Conservation (phyloP, 1,140 invertebrate species). For the Cylas formicarius region DNA sequence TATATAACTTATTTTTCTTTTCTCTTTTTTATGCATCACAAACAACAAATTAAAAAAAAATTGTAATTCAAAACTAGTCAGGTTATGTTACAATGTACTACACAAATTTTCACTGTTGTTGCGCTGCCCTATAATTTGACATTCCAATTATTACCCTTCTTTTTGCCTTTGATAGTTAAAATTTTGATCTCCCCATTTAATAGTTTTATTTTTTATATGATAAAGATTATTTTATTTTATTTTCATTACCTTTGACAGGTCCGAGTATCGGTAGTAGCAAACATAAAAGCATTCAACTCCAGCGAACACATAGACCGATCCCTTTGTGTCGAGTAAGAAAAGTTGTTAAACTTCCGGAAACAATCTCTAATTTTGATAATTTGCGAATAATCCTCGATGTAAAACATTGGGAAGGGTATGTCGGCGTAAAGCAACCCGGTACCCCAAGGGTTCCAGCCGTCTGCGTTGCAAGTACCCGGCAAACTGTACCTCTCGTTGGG, state of each 20-base stretch:
- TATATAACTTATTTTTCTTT: too few species aligned
- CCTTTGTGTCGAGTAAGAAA: conserved; percentile 51
- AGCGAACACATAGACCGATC: conserved; percentile 74
- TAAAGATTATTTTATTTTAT: conserved; percentile 13
- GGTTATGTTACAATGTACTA: too few species aligned
- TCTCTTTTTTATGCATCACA: too few species aligned
- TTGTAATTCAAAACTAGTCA: too few species aligned
- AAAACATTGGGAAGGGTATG: conserved; percentile 81
- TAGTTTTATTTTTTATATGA: background rate
- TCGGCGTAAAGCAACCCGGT: conserved; percentile 66
- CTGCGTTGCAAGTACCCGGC: conserved; percentile 40
- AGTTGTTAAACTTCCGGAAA: conserved; percentile 51
- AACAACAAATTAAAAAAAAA: too few species aligned
- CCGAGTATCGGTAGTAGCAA: conserved; percentile 73
- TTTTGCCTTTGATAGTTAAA: too few species aligned
- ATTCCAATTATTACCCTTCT: too few species aligned
- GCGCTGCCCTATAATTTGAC: too few species aligned
- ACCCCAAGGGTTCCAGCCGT: conserved; percentile 73
- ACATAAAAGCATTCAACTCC: conserved; percentile 82
- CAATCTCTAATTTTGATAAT: conserved; percentile 54
- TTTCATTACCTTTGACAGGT: conserved; percentile 62
- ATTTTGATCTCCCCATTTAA: too few species aligned
- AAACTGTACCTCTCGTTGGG: conserved; percentile 71
- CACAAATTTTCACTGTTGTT: too few species aligned
- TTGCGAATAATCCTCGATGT: conserved; percentile 53